Percentiles rank a stretch among this genome's conserved stretches.
Evolutionary conservation across 2,113 vertebrate species (phyloP).

Genomic region (western clawed frog (Xenopus tropicalis)): DNA sequence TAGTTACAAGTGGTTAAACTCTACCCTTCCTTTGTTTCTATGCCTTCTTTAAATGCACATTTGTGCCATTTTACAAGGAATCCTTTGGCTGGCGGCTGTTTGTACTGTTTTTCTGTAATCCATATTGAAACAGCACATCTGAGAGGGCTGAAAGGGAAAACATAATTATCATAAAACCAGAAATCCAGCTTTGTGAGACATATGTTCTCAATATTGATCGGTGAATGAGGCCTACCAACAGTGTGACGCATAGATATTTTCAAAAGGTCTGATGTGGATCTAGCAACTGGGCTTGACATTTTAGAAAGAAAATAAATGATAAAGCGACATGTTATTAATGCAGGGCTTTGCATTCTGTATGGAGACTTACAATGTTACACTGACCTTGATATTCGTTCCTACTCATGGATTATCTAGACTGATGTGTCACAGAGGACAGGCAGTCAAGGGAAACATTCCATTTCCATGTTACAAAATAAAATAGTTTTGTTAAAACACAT

Average conservation of each 20-base stretch:
- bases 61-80: not conserved
- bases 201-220: not conserved
- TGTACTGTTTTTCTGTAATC: not conserved
- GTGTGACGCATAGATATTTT: not conserved
- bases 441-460: conserved; percentile 3
- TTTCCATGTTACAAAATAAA: conserved; percentile 6
- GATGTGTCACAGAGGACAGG: conserved; percentile 15
- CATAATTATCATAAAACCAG: not conserved
- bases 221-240: not conserved
- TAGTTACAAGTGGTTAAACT: too few relatives aligned
- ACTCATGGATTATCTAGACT: conserved; percentile 41
- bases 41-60: not conserved
- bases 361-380: conserved; percentile 26
- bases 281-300: conserved; percentile 3
- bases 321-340: not conserved
- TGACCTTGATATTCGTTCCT: conserved; percentile 47
- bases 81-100: not conserved
- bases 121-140: not conserved
- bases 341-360: conserved; percentile 35
- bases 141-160: not conserved
- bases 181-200: not conserved
- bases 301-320: conserved; percentile 10
- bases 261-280: not conserved
- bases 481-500: not conserved
- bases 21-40: not conserved